These are phyloP conservation scores for Mola mola DNA, from an alignment of 2,113 vertebrate species.

Conservation along the genomic window DNA sequence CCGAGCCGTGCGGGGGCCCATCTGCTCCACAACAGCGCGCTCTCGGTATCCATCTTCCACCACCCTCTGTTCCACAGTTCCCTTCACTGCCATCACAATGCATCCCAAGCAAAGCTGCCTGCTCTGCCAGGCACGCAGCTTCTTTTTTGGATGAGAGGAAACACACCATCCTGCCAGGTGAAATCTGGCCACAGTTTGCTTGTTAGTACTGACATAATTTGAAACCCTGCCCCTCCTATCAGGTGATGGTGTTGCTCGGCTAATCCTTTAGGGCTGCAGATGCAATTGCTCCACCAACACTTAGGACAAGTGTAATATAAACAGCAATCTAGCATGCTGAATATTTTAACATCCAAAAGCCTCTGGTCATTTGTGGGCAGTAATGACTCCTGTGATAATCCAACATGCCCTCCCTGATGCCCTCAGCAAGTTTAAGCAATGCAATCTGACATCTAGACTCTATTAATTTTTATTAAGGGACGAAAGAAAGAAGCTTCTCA, in stretches of 20 bases:
- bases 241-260: slow-evolving; percentile 13
- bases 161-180: slow-evolving; percentile 57
- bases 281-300: slow-evolving; percentile 9
- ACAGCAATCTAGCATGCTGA: slow-evolving; percentile 14
- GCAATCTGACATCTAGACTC: slow-evolving; percentile 30
- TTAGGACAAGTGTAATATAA: slow-evolving; percentile 22
- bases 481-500: slow-evolving; percentile 37
- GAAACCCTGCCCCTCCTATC: slow-evolving; percentile 25
- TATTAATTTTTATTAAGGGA: slow-evolving; percentile 48
- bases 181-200: slow-evolving; percentile 51
- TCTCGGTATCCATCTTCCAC: slow-evolving; percentile 54
- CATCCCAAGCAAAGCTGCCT: slow-evolving; percentile 20
- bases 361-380: slow-evolving; percentile 3
- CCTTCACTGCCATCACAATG: slow-evolving; percentile 48
- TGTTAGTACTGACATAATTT: slow-evolving; percentile 44
- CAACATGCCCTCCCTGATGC: slow-evolving; percentile 19
- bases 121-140: slow-evolving; percentile 49
- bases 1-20: slow-evolving; percentile 62
- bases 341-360: slow-evolving; percentile 17
- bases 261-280: slow-evolving; percentile 4
- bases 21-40: slow-evolving; percentile 58
- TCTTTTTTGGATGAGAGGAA: slow-evolving; percentile 32
- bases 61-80: slow-evolving; percentile 41
- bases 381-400: slow-evolving; percentile 30
- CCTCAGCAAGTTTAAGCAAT: slow-evolving; percentile 5